Base-by-base conservation (phyloP, 2,888 invertebrate genomes). In the Baronia brevicornis region DNA sequence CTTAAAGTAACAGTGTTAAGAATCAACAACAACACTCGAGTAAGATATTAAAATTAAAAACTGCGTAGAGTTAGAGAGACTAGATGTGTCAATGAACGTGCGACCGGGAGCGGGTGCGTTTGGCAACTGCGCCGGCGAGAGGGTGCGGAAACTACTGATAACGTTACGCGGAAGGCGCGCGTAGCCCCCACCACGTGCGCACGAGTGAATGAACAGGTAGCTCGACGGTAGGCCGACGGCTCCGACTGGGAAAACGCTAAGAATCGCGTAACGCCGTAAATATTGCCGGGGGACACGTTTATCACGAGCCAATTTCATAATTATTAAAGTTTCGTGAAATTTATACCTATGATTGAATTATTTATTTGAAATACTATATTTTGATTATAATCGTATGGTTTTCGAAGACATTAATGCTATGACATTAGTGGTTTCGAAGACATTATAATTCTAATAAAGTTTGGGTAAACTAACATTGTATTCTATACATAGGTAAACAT, bases 61-160 rank as follows among this genome's bases (percentile, higher is more conserved):
- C 26, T 24, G 18, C 19, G 10, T 19, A 47, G 47, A 48, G 36
- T 36, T 62, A 59, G 47, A 54, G 53, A 44, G 54, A 63, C 67
- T 72, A 68, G 77, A 78, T 58, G 69, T 72, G 77, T 64, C 78
- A 39, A 41, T 48, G 60, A 59, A 74, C 82, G 82, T 80, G 79
- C 74, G 77, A 64, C 62, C 71, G 63, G 65, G 60, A 65, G 70
- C 78, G 70, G 80, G 75, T 80, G 78, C 79, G 74, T 72, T 84
- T 78, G 64, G 74, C 77, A 78, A 84, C 82, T 84, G 80, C 67
- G 65, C 64, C 54, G 43, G 63, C 59, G 64, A 64, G 69, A 71
- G 82, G 82, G 79, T 82, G 82, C 79, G 70, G 78, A 78, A 75
- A 75, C 79, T 77, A 73, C 79, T 79, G 82, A 82, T 78, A 77